Percentiles rank a stretch among this genome's conserved stretches.
These are phyloP conservation scores for Agonopterix alstromeriana DNA, from an alignment of 2,888 invertebrate genomes.

Conservation along the genomic window DNA sequence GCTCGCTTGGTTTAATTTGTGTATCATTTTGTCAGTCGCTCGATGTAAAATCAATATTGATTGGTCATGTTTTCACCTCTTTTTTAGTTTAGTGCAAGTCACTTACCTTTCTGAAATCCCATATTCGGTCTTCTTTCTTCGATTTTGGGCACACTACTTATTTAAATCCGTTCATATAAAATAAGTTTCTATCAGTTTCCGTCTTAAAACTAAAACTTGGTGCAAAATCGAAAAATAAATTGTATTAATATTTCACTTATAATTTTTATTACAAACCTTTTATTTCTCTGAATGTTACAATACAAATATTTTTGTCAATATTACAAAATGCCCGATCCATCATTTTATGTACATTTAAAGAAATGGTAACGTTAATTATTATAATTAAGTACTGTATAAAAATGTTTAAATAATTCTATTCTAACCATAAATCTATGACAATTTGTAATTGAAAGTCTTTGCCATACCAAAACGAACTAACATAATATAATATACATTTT, in stretches of 20 bases:
- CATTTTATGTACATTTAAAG: constrained; percentile 41
- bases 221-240: constrained; percentile 19
- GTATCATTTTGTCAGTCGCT: too few species aligned
- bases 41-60: too few species aligned
- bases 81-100: too few species aligned
- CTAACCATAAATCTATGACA: constrained; percentile 50
- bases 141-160: too few species aligned
- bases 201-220: too few species aligned
- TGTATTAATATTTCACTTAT: constrained; percentile 36
- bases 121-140: too few species aligned
- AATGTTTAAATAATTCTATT: constrained; percentile 54
- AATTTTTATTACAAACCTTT: constrained; percentile 65
- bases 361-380: constrained; percentile 61
- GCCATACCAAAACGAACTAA: constrained; percentile 64
- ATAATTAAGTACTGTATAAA: constrained; percentile 27
- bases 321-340: constrained; percentile 52
- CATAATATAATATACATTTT: constrained; percentile 65
- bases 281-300: constrained; percentile 12
- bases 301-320: constrained; percentile 18
- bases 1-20: too few species aligned
- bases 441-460: constrained; percentile 64
- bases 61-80: too few species aligned
- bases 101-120: too few species aligned
- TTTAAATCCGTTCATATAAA: too few species aligned
- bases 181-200: too few species aligned